Evolutionary conservation across 2,888 invertebrate genomes (phyloP).

Genomic region (Agriopis leucophaearia): DNA sequence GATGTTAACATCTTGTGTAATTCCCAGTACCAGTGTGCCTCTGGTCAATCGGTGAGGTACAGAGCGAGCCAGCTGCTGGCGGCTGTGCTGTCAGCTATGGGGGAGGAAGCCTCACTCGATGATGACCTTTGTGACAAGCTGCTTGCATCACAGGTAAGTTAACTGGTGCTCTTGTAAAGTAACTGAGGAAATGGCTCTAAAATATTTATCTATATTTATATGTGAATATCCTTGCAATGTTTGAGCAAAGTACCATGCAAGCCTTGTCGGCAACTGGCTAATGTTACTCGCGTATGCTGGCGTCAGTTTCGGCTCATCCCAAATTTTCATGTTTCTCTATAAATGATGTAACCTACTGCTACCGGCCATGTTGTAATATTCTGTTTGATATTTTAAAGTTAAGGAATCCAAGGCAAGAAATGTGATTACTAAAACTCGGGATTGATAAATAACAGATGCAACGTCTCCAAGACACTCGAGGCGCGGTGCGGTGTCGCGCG

Average conservation of each 20-base stretch:
- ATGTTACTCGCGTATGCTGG: too few relatives aligned
- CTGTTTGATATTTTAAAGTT: background rate
- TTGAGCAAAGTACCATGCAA: background rate
- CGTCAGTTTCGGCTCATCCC: too few relatives aligned
- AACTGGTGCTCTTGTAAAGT: background rate
- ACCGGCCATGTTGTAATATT: too few relatives aligned
- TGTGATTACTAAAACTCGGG: background rate
- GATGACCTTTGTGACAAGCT: conserved; percentile 91
- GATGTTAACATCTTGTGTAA: conserved; percentile 4
- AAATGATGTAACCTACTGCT: too few relatives aligned
- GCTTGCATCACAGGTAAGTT: conserved; percentile 87
- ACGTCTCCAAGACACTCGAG: conserved; percentile 89
- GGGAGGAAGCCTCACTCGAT: conserved; percentile 91
- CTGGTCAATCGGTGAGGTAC: conserved; percentile 88
- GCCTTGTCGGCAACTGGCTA: too few relatives aligned
- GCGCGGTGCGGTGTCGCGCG: conserved; percentile 92
- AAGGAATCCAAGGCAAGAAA: background rate
- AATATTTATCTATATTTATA: too few relatives aligned
- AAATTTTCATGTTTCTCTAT: too few relatives aligned
- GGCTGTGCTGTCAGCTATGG: conserved; percentile 90
- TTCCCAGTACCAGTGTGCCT: conserved; percentile 80
- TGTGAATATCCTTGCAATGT: too few relatives aligned
- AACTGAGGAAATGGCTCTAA: background rate
- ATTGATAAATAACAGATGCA: conserved; percentile 62
- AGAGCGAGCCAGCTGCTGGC: conserved; percentile 93